A percentile compares a stretch with the other conserved stretches of the same genome.
phyloP scores from a whole-genome alignment of 2,797 vertebrate genomes.

The Mus caroli region DNA sequence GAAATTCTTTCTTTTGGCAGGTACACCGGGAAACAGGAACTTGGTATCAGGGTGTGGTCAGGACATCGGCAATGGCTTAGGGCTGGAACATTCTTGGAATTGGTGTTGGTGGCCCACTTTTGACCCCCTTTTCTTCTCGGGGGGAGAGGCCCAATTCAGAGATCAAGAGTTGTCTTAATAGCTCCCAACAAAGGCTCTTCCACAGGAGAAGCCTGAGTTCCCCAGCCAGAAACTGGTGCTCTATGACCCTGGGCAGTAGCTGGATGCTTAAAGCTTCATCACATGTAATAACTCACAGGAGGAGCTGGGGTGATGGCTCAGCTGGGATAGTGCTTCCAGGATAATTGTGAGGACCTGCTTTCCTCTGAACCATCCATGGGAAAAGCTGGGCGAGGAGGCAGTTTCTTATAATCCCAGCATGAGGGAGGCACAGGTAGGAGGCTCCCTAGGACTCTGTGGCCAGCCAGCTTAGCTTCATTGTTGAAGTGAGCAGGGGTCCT shows the following conservation, averaged over 20 bases:
- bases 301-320: not conserved
- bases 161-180: too few species aligned
- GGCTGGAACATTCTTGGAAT: too few species aligned
- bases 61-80: too few species aligned
- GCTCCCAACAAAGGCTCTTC: too few species aligned
- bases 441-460: not conserved
- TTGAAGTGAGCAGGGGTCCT: not conserved
- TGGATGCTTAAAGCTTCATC: not conserved
- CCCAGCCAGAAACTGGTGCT: not conserved
- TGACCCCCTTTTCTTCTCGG: too few species aligned
- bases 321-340: not conserved
- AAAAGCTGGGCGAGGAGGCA: not conserved
- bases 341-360: not conserved
- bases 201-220: not conserved
- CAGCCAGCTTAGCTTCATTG: too few species aligned
- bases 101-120: too few species aligned
- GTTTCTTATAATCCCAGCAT: not conserved
- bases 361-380: too few species aligned
- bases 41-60: too few species aligned
- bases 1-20: too few species aligned
- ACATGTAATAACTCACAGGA: fast-evolving
- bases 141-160: too few species aligned
- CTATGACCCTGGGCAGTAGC: fast-evolving
- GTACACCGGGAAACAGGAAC: too few species aligned
- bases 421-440: not conserved